Conservation (phyloP, 2,113 vertebrate genomes). For the Jaculus jaculus region DNA sequence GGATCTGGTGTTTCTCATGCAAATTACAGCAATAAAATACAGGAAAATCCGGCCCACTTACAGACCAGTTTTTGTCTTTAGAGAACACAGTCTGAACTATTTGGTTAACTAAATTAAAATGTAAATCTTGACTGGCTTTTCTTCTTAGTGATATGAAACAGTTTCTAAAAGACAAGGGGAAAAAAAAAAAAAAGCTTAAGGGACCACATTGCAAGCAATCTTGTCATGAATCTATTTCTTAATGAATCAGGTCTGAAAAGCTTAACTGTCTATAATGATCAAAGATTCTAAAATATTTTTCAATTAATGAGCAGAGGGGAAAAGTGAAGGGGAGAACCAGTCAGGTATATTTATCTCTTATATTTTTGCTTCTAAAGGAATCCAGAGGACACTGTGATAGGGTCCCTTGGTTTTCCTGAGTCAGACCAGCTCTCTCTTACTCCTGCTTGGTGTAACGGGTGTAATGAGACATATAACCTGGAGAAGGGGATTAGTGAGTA, state of each 20-base stretch:
- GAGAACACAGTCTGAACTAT: conserved; percentile 76
- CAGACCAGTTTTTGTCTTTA: conserved; percentile 74
- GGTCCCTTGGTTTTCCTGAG: conserved; percentile 65
- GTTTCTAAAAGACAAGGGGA: conserved; percentile 62
- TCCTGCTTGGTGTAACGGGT: conserved; percentile 41
- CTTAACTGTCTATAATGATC: conserved; percentile 70
- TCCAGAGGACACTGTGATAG: conserved; percentile 55
- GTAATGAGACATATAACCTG: conserved; percentile 80
- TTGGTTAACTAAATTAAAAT: conserved; percentile 79
- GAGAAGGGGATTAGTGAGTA: conserved; percentile 81
- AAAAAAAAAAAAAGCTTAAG: conserved; percentile 60
- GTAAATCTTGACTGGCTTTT: conserved; percentile 79
- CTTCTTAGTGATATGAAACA: conserved; percentile 79
- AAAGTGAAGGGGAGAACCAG: not conserved
- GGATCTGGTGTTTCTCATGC: conserved; percentile 81
- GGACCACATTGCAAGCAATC: conserved; percentile 77
- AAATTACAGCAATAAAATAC: conserved; percentile 80
- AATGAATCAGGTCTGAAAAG: conserved; percentile 78
- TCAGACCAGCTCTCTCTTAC: conserved; percentile 66
- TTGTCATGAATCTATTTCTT: conserved; percentile 75
- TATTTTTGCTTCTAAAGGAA: conserved; percentile 72
- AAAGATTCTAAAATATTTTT: conserved; percentile 72
- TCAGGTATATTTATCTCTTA: conserved; percentile 41
- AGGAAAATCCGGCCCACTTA: conserved; percentile 78
- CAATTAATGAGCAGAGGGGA: conserved; percentile 6